A percentile compares a stretch with the other conserved stretches of the same genome.
These are phyloP conservation scores for Exocentrus adspersus DNA, from an alignment of 2,888 invertebrate genomes.

Conservation along the genomic window DNA sequence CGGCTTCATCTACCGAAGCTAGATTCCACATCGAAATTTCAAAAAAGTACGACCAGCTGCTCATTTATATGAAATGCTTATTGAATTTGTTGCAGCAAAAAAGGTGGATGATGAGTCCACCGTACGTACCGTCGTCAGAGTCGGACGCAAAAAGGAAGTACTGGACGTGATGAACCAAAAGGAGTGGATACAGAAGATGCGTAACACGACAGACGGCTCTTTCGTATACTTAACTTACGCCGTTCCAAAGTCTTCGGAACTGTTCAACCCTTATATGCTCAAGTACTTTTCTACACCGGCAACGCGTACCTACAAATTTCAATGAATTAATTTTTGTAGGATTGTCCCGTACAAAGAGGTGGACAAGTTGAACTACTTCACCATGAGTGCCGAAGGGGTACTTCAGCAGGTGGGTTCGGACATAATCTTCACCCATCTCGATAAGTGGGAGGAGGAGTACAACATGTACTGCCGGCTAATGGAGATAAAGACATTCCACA, in stretches of 20 bases:
- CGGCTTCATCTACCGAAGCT: too few species aligned
- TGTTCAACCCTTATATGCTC: constrained; percentile 80
- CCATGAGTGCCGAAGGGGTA: constrained; percentile 84
- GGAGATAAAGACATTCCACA: constrained; percentile 75
- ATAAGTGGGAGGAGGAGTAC: constrained; percentile 85
- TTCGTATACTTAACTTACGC: constrained; percentile 84
- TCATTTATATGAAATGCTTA: too few species aligned
- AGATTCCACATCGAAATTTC: background rate
- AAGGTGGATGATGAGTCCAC: background rate
- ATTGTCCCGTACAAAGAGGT: constrained; percentile 76
- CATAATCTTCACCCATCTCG: constrained; percentile 80
- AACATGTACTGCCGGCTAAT: constrained; percentile 81
- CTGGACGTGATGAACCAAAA: constrained; percentile 61
- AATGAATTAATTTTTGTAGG: constrained; percentile 60
- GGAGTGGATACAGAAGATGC: constrained; percentile 66
- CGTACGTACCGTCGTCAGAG: too few species aligned
- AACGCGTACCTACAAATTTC: background rate
- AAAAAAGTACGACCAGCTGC: background rate
- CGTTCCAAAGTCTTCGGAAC: constrained; percentile 76
- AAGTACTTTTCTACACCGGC: constrained; percentile 67
- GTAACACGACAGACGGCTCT: constrained; percentile 67
- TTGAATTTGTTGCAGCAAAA: constrained; percentile 3
- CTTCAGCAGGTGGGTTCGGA: constrained; percentile 79
- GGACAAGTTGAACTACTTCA: constrained; percentile 78
- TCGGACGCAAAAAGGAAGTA: constrained; percentile 33